A percentile compares a stretch with the other conserved stretches of the same genome.
Conservation (phyloP, 2,113 vertebrate genomes). For the Balaeniceps rex region DNA sequence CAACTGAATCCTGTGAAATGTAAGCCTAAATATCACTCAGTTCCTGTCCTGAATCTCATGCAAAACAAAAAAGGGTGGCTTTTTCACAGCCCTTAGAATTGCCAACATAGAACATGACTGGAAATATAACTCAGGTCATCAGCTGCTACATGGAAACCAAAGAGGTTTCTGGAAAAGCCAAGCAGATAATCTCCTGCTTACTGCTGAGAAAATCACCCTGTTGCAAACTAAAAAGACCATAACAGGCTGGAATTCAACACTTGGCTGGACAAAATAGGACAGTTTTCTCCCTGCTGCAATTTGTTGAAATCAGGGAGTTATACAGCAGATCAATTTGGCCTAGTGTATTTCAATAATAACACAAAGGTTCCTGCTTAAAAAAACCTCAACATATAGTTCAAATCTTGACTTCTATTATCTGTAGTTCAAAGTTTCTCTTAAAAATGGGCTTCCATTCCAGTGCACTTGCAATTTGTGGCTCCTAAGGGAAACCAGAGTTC, state of each 20-base stretch:
- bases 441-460: not conserved
- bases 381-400: not conserved
- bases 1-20: not conserved
- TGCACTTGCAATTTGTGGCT: not conserved
- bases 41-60: not conserved
- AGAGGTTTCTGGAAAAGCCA: not conserved
- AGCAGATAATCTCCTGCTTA: not conserved
- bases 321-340: not conserved
- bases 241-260: not conserved
- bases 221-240: not conserved
- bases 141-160: not conserved
- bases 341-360: not conserved
- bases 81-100: not conserved
- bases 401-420: not conserved
- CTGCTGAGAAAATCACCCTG: not conserved
- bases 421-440: not conserved
- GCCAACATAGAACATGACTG: not conserved
- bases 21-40: not conserved
- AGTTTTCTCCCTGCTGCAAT: not conserved
- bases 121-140: not conserved
- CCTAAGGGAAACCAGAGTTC: not conserved
- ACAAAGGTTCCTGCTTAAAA: not conserved
- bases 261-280: not conserved
- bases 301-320: not conserved
- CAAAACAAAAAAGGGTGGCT: not conserved